Evolutionary conservation across 2,113 vertebrate genomes (phyloP).

Genomic region (Aptenodytes forsteri): DNA sequence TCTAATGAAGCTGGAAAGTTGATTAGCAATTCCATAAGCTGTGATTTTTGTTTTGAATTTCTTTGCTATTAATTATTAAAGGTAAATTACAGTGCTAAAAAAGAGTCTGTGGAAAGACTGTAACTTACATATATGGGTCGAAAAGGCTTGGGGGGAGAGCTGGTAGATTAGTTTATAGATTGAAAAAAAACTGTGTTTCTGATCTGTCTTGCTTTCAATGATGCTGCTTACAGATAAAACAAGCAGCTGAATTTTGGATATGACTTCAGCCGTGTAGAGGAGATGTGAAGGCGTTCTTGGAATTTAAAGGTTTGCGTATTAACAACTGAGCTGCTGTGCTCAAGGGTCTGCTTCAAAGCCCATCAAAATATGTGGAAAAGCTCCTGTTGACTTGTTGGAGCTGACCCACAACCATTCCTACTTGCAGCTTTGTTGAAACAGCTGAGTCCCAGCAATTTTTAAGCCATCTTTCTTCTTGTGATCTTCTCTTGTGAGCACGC

Average conservation of each 20-base stretch:
- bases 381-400: neutral
- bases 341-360: neutral
- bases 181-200: neutral
- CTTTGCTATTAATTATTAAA: neutral
- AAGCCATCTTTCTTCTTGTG: neutral
- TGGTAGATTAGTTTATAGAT: neutral
- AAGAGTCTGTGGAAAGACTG: neutral
- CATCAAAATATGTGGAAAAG: fast-evolving
- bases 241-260: neutral
- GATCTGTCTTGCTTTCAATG: neutral
- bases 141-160: neutral
- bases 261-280: neutral
- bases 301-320: neutral
- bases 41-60: neutral
- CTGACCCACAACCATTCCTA: neutral
- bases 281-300: neutral
- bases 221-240: neutral
- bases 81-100: neutral
- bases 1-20: neutral
- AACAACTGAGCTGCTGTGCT: neutral
- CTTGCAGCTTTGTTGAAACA: neutral
- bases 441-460: neutral
- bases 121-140: neutral
- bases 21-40: neutral
- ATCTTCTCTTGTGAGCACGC: neutral